Evolutionary conservation across 2,113 vertebrate species (phyloP).

Genomic region (Gallinago undulata): DNA sequence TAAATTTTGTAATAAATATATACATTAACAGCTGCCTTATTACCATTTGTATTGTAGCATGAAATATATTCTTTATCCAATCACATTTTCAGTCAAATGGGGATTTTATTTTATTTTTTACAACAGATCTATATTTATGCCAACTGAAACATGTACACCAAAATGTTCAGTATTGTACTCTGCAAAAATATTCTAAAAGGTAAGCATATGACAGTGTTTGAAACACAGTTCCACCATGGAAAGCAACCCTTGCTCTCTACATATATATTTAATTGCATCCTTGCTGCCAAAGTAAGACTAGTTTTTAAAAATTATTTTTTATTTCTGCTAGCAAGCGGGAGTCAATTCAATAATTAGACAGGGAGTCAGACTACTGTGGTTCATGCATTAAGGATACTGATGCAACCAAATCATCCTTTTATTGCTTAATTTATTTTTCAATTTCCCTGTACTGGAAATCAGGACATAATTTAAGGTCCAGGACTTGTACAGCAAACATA

Average conservation of each 20-base stretch:
- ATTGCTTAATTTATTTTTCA: slow-evolving; percentile 9
- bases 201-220: not conserved
- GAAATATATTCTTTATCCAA: not conserved
- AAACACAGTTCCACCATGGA: not conserved
- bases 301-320: not conserved
- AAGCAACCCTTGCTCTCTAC: not conserved
- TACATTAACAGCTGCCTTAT: not conserved
- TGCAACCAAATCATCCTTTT: not conserved
- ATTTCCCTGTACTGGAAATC: not conserved
- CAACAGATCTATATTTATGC: not conserved
- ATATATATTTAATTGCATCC: not conserved
- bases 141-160: not conserved
- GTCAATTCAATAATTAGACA: slow-evolving; percentile 14
- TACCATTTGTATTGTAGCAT: not conserved
- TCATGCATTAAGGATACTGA: slow-evolving; percentile 8
- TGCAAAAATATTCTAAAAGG: not conserved
- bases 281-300: not conserved
- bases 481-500: not conserved
- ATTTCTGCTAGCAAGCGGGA: not conserved
- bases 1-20: not conserved
- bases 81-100: not conserved
- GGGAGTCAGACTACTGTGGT: not conserved
- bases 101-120: not conserved
- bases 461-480: not conserved
- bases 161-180: not conserved